Percentiles rank a stretch among this genome's conserved stretches.
Conservation (phyloP, 2,113 vertebrate genomes). For the Trinectes maculatus region DNA sequence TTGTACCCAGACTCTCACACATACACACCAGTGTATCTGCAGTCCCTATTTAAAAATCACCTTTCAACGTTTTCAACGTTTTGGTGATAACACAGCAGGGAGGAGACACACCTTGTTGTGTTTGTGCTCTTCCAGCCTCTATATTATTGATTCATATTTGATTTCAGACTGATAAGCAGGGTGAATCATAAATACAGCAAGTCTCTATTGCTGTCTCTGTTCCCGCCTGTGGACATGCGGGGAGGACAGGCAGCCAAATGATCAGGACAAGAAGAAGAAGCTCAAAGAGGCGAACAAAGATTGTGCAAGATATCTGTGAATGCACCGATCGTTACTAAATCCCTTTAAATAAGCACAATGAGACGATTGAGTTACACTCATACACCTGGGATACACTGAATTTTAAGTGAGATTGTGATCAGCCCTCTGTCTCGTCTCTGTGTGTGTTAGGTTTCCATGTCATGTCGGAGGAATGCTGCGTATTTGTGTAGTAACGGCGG, state of each 20-base stretch:
- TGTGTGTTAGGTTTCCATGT: neutral
- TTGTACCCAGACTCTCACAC: too few species aligned
- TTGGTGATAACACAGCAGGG: too few species aligned
- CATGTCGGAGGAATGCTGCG: conserved; percentile 1
- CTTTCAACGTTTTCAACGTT: too few species aligned
- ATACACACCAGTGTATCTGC: too few species aligned
- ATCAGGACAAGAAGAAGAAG: neutral
- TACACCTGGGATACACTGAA: neutral
- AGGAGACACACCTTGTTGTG: conserved; percentile 14
- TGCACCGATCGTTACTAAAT: neutral
- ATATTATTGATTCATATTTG: conserved; percentile 1
- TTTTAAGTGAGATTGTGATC: conserved; percentile 12
- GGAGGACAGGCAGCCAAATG: neutral
- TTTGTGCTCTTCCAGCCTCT: neutral
- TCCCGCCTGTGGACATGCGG: neutral
- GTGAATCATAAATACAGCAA: conserved; percentile 2
- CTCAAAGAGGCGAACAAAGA: neutral
- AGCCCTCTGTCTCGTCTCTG: neutral
- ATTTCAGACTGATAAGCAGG: conserved; percentile 22
- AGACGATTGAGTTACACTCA: conserved; percentile 1
- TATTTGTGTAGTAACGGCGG: conserved; percentile 15
- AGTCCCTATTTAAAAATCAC: too few species aligned
- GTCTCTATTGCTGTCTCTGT: conserved; percentile 7
- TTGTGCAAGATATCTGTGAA: neutral
- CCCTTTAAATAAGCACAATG: neutral